Evolutionary conservation across 2,113 vertebrate genomes (phyloP).

Genomic region (Willisornis vidua): DNA sequence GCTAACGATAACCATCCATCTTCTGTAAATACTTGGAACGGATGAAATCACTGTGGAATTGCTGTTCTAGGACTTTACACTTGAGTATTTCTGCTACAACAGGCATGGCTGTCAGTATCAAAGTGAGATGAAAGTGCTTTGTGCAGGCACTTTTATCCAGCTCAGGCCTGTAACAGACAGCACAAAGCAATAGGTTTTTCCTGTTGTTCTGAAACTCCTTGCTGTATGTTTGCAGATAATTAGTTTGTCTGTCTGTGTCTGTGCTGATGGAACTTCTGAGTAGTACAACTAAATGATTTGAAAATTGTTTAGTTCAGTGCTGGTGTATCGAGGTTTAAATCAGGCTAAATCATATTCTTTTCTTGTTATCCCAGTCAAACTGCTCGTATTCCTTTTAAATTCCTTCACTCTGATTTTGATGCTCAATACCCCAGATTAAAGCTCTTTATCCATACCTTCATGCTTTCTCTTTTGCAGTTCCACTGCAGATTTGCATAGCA

Average conservation of each 20-base stretch:
- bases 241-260: neutral
- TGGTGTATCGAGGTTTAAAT: neutral
- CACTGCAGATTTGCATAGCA: constrained; percentile 24
- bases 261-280: constrained; percentile 3
- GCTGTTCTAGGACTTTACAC: neutral
- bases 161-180: neutral
- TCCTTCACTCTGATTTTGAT: constrained; percentile 43
- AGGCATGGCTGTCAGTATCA: neutral
- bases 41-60: neutral
- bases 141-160: neutral
- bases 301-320: neutral
- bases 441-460: constrained; percentile 54
- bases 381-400: neutral
- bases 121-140: constrained; percentile 1
- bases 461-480: constrained; percentile 27
- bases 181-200: neutral
- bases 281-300: neutral
- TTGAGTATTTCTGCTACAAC: neutral
- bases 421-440: constrained; percentile 35
- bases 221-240: constrained; percentile 11
- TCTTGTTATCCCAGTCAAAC: neutral
- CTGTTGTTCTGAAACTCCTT: neutral
- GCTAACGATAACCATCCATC: neutral
- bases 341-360: neutral
- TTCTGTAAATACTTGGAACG: neutral